Evolutionary conservation across 1,140 invertebrate species (phyloP), one percentile per base, ranked within the genome.

Genomic region (Cephus cinctus): DNA sequence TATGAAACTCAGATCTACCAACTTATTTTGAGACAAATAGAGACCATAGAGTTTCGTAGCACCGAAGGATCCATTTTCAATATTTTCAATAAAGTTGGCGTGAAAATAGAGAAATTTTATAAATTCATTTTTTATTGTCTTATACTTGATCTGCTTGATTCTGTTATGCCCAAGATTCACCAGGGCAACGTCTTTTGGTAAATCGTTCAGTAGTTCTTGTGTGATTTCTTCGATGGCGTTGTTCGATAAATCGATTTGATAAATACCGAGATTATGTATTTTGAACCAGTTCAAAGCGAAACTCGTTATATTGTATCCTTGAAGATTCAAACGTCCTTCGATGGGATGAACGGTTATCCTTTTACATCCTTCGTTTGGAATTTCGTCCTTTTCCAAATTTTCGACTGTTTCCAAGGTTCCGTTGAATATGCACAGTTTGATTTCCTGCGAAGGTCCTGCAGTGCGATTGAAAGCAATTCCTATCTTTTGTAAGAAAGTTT

Each of bases 281-380:
- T 52, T 52, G 25, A 64, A 69, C 66, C 66, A 69, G 5, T 52
- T 56, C n/a, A 53, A 49, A 5, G 57, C 52, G 23, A 69, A 67
- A n/a, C 43, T 54, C 14, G 39, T 44, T 4, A 69, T 59, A 0
- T 46, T 47, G 5, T 52, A 12, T 18, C 43, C 30, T 5, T 31
- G 39, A 8, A 69, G 54, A 6, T 30, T 50, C 3, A 69, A 20
- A 3, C 25, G 19, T 5, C 39, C 34, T 32, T 16, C 40, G 3
- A 40, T 12, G 4, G 45, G 34, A 30, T 59, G 41, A 4, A 69
- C 11, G 0, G 47, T 19, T 11, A 56, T 38, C 6, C 47, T 42
- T 1, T 9, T 1, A 18, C 63, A 67, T 34, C 35, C 55, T 1
- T 30, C 34, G 5, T 25, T 36, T 2, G 52, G 40, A 2, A 38